Evolutionary conservation across 1,140 invertebrate species (phyloP), one percentile per base, ranked within the genome.

Genomic region (Rhyzopertha dominica): DNA sequence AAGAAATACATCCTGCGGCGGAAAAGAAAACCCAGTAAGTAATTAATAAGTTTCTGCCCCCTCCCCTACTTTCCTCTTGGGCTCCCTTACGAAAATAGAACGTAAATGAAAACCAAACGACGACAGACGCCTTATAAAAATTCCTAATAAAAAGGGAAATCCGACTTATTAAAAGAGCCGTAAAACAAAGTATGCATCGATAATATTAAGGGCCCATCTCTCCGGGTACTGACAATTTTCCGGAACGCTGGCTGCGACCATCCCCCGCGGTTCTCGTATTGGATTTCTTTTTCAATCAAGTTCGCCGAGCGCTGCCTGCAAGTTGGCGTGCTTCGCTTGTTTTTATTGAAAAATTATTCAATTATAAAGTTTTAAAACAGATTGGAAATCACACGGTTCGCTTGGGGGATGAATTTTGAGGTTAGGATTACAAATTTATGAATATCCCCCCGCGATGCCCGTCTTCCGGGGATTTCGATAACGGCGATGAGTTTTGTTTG

Each of bases 301-400:
- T 30, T 32, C 39, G 40, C 47, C 35, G 23, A 30, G 40, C 40
- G 14, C 19, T 12, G 28, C 5, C 26, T 44, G 38, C 38, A 47
- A 47, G 41, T 50, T 53, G 26, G 31, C 56, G 57, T 52, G 60
- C 58, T 61, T 55, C 56, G 58, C 58, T 63, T 63, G 61, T 63
- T 63, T 63, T 63, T 63, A 63, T 63, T 63, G 61, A 63, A 63
- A 63, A 63, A 63, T 63, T 63, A 63, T 63, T 63, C 61, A 63
- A 63, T 63, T 63, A 63, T 61, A 59, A 62, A 62, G 60, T 62
- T 62, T 62, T 61, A 53, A 61, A 62, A 61, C 58, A 62, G 60
- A 62, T 62, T 62, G 60, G 54, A 62, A 62, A 62, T 62, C 60
- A 59, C 48, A 55, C 52, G 58, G 43, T 57, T 49, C 51, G 47